Conservation (phyloP, 2,888 invertebrate genomes). For the Tromatobia lineatoria region DNA sequence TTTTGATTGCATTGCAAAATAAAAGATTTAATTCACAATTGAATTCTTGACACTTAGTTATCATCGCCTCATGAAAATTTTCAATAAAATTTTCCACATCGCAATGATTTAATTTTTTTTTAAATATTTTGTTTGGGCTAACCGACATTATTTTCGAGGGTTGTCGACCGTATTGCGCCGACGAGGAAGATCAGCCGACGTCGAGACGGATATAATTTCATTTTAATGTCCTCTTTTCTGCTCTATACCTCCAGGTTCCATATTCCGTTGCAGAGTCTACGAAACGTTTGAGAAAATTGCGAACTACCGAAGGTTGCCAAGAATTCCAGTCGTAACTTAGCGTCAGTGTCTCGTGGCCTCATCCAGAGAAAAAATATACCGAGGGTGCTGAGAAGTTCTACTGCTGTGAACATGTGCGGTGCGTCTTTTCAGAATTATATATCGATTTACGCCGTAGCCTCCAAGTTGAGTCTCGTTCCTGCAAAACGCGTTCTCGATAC, state of each 20-base stretch:
- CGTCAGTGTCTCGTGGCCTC: slow-evolving; percentile 26
- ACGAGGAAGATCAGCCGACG: slow-evolving; percentile 5
- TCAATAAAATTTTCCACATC: background rate
- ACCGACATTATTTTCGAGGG: background rate
- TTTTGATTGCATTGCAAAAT: too few relatives aligned
- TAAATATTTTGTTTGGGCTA: slow-evolving; percentile 1
- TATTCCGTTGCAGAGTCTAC: slow-evolving; percentile 6
- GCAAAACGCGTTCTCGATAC: slow-evolving; percentile 17
- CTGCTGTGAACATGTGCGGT: slow-evolving; percentile 9
- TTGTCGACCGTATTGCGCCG: background rate
- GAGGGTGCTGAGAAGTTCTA: slow-evolving; percentile 25
- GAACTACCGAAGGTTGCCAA: slow-evolving; percentile 8
- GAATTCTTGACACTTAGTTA: too few relatives aligned
- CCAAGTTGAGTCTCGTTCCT: background rate
- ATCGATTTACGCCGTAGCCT: slow-evolving; percentile 27
- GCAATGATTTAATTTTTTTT: background rate
- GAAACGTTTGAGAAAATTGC: slow-evolving; percentile 32
- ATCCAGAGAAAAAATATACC: slow-evolving; percentile 32
- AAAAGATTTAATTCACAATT: too few relatives aligned
- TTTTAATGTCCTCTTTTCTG: slow-evolving; percentile 62
- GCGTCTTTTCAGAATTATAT: slow-evolving; percentile 25
- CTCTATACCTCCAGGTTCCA: slow-evolving; percentile 37
- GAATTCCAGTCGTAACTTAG: slow-evolving; percentile 47
- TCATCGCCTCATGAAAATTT: background rate
- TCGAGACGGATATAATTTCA: slow-evolving; percentile 22